Evolutionary conservation across 2,797 vertebrate genomes (phyloP).

Genomic region (Hylomyscus alleni): DNA sequence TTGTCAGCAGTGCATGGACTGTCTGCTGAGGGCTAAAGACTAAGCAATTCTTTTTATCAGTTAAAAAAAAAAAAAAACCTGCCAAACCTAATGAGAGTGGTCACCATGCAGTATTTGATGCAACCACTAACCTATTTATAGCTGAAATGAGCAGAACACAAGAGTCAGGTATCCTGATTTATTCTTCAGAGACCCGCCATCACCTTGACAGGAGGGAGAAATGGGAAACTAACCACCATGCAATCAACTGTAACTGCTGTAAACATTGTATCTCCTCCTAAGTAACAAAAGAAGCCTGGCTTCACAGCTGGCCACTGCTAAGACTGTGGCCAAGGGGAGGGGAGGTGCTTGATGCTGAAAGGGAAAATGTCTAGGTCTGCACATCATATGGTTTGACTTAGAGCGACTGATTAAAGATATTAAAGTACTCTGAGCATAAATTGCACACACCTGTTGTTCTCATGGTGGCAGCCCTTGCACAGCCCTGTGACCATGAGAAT

Average conservation of each 20-base stretch:
- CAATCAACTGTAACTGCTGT: conserved; percentile 83
- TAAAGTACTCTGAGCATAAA: conserved; percentile 82
- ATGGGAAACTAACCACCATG: conserved; percentile 58
- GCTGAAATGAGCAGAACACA: background rate
- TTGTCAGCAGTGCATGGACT: background rate
- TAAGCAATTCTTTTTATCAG: background rate
- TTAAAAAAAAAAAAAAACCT: background rate
- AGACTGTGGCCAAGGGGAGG: background rate
- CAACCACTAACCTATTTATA: background rate
- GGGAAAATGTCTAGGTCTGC: conserved; percentile 64
- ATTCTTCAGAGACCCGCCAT: conserved; percentile 63
- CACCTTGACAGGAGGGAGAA: conserved; percentile 62
- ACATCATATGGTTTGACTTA: conserved; percentile 89
- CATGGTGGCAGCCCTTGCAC: conserved; percentile 81
- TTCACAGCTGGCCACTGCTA: conserved; percentile 70
- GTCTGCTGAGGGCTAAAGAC: background rate
- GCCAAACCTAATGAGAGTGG: conserved; percentile 1
- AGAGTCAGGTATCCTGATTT: conserved; percentile 64
- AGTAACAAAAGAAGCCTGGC: conserved; percentile 60
- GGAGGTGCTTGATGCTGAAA: background rate
- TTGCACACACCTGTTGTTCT: conserved; percentile 87
- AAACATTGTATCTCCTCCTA: conserved; percentile 73
- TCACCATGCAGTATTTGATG: conserved; percentile 27
- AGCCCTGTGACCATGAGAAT: conserved; percentile 71
- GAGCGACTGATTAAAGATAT: conserved; percentile 88